Evolutionary conservation across 2,113 vertebrate species (phyloP).

Genomic region (Fregetta grallaria): DNA sequence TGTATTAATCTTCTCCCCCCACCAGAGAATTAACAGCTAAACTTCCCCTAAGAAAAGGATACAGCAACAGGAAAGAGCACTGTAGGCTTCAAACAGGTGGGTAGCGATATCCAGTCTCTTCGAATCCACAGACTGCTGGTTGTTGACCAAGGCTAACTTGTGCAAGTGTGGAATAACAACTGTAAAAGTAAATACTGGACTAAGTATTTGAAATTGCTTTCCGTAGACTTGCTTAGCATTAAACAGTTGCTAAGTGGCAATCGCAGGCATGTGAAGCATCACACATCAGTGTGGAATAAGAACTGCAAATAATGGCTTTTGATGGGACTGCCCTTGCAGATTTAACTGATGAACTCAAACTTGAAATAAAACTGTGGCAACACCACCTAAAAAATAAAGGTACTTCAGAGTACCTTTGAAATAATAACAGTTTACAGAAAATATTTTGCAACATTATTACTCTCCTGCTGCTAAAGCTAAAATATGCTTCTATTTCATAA

Average conservation of each 20-base stretch:
- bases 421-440: neutral
- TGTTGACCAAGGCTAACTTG: constrained; percentile 93
- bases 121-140: constrained; percentile 89
- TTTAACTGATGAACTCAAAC: neutral
- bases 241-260: neutral
- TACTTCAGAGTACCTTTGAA: neutral
- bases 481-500: neutral
- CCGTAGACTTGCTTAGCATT: neutral
- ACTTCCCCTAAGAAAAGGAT: constrained; percentile 77
- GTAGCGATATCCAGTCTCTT: constrained; percentile 94
- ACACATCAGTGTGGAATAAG: neutral
- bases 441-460: neutral
- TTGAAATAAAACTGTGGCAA: neutral
- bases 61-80: constrained; percentile 99
- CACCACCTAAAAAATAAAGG: neutral
- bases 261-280: neutral
- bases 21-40: neutral
- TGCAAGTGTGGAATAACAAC: constrained; percentile 98
- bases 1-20: neutral
- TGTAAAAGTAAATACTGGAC: constrained; percentile 59
- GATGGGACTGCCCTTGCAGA: neutral
- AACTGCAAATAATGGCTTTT: neutral
- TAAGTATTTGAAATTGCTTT: neutral
- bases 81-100: constrained; percentile 97
- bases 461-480: neutral